A percentile compares a stretch with the other conserved stretches of the same genome.
Conservation (phyloP, 2,888 invertebrate species). For the Euphydryas editha region DNA sequence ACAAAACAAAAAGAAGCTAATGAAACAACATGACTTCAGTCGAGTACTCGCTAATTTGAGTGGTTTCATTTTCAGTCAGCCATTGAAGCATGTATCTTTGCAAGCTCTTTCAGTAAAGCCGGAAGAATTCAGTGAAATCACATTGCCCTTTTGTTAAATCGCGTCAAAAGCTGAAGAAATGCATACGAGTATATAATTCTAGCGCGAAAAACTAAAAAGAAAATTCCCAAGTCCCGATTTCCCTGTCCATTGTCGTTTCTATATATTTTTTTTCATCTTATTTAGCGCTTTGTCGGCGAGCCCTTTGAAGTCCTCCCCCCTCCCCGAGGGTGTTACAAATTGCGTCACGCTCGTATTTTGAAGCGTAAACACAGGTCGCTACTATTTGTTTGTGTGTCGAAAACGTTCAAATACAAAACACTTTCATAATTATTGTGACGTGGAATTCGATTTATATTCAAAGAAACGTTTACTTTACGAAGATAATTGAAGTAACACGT, state of each 20-base stretch:
- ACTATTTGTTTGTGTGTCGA: conserved; percentile 52
- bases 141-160: conserved; percentile 43
- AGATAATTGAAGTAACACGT: too few species aligned
- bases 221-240: conserved; percentile 75
- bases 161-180: conserved; percentile 48
- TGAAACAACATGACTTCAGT: conserved; percentile 11
- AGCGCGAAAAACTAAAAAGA: conserved; percentile 66
- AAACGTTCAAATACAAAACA: conserved; percentile 8
- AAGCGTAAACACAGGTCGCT: conserved; percentile 69
- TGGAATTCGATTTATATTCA: background rate
- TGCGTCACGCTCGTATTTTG: conserved; percentile 75
- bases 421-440: background rate
- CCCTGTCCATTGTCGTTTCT: conserved; percentile 78
- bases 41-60: conserved; percentile 17
- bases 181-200: conserved; percentile 55
- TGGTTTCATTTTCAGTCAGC: conserved; percentile 22
- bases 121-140: conserved; percentile 38
- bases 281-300: conserved; percentile 82
- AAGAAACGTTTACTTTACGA: too few species aligned
- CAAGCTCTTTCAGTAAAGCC: conserved; percentile 21
- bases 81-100: conserved; percentile 19
- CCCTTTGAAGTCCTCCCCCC: conserved; percentile 76
- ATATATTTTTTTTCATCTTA: conserved; percentile 77
- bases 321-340: conserved; percentile 74
- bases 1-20: conserved; percentile 9